These are phyloP conservation scores for Dallia pectoralis DNA, from an alignment of 2,797 vertebrate genomes.

Conservation along the genomic window DNA sequence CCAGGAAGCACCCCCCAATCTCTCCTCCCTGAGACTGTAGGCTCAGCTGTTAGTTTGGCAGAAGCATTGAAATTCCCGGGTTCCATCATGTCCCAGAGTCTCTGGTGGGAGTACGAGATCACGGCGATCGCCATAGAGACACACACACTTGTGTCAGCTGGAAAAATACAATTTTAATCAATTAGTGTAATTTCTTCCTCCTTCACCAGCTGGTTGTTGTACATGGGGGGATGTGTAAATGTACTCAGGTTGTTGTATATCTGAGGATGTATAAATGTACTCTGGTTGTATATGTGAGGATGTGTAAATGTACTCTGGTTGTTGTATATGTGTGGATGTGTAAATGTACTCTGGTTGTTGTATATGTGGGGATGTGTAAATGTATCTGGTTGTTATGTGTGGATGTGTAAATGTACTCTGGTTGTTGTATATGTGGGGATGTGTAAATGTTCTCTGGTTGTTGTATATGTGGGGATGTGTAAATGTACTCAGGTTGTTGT, in stretches of 20 bases:
- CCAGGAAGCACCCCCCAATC: too few species aligned
- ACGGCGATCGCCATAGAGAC: too few species aligned
- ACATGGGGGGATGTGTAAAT: conserved; percentile 8
- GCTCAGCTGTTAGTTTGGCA: too few species aligned
- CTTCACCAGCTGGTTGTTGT: too few species aligned
- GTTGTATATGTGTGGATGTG: conserved; percentile 6
- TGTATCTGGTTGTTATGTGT: not conserved
- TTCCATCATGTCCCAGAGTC: too few species aligned
- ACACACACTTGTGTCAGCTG: too few species aligned
- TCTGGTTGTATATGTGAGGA: not conserved
- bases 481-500: not conserved
- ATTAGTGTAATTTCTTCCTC: too few species aligned
- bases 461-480: conserved; percentile 4
- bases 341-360: not conserved
- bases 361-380: conserved; percentile 11
- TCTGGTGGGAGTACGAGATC: too few species aligned
- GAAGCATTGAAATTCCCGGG: too few species aligned
- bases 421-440: not conserved
- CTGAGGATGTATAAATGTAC: not conserved
- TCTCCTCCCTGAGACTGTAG: too few species aligned
- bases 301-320: too few species aligned
- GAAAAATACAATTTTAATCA: too few species aligned
- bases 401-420: not conserved
- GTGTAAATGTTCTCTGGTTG: not conserved
- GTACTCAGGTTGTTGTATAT: not conserved